phyloP scores from a whole-genome alignment of 2,888 invertebrate genomes.

The Lottia scabra region DNA sequence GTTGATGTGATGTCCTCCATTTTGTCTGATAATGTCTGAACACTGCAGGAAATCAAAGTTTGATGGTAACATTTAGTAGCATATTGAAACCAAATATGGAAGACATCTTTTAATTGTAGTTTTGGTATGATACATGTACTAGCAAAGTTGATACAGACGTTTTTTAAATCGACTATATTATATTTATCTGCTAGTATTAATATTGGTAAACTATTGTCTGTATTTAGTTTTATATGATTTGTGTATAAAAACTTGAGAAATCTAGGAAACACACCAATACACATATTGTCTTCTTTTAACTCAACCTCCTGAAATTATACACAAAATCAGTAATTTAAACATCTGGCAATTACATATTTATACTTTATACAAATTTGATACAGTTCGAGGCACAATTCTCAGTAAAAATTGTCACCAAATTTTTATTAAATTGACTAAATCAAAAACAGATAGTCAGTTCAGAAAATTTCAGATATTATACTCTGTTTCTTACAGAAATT shows the following conservation, averaged over 20 bases:
- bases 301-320: slow-evolving; percentile 52
- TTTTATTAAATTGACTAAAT: no score
- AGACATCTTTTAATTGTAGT: slow-evolving; percentile 68
- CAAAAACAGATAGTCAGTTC: no score
- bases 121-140: slow-evolving; percentile 66
- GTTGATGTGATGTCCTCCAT: slow-evolving; percentile 65
- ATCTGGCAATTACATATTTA: no score
- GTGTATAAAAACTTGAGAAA: slow-evolving; percentile 70
- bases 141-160: slow-evolving; percentile 69
- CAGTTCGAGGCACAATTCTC: no score
- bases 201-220: slow-evolving; percentile 68
- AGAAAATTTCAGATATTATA: no score
- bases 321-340: background rate
- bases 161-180: slow-evolving; percentile 67
- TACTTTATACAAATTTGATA: no score
- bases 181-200: slow-evolving; percentile 71
- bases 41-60: slow-evolving; percentile 51
- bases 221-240: slow-evolving; percentile 68
- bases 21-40: slow-evolving; percentile 56
- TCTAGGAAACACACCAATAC: slow-evolving; percentile 66
- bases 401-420: no score
- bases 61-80: slow-evolving; percentile 66
- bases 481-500: no score
- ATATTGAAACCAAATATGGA: slow-evolving; percentile 71
- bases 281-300: slow-evolving; percentile 66